These are phyloP conservation scores for Hoplostethus atlanticus DNA, from an alignment of 2,797 vertebrate genomes.

Conservation along the genomic window DNA sequence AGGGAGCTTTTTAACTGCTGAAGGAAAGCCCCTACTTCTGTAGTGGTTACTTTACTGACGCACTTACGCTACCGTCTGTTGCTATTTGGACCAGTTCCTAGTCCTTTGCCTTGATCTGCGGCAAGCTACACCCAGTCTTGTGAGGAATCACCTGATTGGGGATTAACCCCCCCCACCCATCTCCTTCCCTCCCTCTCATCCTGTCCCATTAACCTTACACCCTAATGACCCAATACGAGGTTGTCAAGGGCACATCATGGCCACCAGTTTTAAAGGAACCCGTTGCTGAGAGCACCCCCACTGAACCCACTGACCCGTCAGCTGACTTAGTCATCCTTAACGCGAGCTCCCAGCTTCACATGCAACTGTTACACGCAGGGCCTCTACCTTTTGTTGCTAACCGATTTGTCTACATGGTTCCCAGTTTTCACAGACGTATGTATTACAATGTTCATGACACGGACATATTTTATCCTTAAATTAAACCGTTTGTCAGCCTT, in stretches of 20 bases:
- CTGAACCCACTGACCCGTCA: conserved; percentile 55
- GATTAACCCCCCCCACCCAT: conserved; percentile 78
- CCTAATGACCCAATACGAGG: conserved; percentile 49
- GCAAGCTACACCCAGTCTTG: conserved; percentile 78
- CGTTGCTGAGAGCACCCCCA: conserved; percentile 36
- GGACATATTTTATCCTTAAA: not conserved
- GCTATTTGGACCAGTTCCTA: conserved; percentile 57
- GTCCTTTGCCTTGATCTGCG: conserved; percentile 54
- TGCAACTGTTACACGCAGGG: conserved; percentile 21
- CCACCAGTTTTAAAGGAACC: conserved; percentile 16
- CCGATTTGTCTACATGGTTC: conserved; percentile 23
- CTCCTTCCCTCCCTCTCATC: not conserved
- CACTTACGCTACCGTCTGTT: conserved; percentile 60
- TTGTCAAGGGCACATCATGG: conserved; percentile 36
- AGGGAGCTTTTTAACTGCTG: conserved; percentile 51
- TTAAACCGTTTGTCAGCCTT: no score
- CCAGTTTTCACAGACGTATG: conserved; percentile 6
- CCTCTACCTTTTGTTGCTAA: not conserved
- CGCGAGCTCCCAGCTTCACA: conserved; percentile 40
- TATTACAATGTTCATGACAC: not conserved
- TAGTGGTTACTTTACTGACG: conserved; percentile 69
- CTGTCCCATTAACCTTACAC: conserved; percentile 51
- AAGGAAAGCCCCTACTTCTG: conserved; percentile 71
- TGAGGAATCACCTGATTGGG: conserved; percentile 88
- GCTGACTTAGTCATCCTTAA: conserved; percentile 50